Evolutionary conservation across 2,113 vertebrate species (phyloP), one percentile per base, ranked within the genome.

Genomic region (Noctilio leporinus): DNA sequence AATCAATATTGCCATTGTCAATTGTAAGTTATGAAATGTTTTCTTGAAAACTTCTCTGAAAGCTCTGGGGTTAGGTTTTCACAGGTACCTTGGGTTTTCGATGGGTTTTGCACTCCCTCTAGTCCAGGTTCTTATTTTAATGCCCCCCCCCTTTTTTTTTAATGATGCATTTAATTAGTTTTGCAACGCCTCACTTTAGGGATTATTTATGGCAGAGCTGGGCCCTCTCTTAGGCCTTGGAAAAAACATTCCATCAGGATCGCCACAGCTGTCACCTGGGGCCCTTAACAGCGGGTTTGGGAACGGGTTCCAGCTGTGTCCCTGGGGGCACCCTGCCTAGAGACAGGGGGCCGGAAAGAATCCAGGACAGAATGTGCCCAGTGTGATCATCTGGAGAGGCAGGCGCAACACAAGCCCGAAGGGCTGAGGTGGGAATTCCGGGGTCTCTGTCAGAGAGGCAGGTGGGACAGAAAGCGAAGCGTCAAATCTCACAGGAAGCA

Each of bases 1-100:
- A 45, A 98, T 99, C 88, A 99, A 98, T 53, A 97, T 99, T 82
- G 98, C 98, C 76, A 17, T 96, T 72, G 97, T 99, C 81, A 89
- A 98, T 55, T 98, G 98, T 99, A 93, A 98, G 98, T 98, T 14
- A 20, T 7, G 93, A 43, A 30, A 15, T 0, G 3, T 73, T 59
- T 51, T 47, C 55, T 67, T 57, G 67, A 3, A 38, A 72, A 28
- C 49, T 28, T 43, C 47, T 30, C 33, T 47, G 1, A 24, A 20
- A 55, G 40, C 35, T 14, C 59, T 70, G 7, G 4, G 33, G 8
- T 24, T 4, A 26, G 40, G 6, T 51, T 40, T 62, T 64, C 53
- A 5, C 9, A 81, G 51, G 5, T 19, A 33, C 24, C 3, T 17
- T 40, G 51, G 43, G 19, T 26, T 87, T 72, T 89, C 10, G 2